Evolutionary conservation across 2,113 vertebrate species (phyloP).

Genomic region (Cynoglossus semilaevis): DNA sequence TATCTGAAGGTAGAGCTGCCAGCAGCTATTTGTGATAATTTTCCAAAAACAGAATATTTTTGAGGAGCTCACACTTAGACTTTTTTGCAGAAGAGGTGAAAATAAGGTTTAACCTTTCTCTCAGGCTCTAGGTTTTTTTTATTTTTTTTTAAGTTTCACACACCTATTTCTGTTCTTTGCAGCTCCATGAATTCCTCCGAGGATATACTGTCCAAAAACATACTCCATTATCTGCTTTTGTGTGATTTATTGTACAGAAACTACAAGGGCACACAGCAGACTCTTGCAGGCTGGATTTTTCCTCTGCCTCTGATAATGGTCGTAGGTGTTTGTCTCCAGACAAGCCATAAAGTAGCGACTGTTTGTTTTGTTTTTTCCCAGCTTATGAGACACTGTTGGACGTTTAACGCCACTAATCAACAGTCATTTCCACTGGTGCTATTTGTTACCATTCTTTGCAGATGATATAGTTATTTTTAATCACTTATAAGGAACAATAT

Average conservation of each 20-base stretch:
- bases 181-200: not conserved
- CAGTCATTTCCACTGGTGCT: too few species aligned
- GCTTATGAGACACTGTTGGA: too few species aligned
- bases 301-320: not conserved
- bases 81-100: not conserved
- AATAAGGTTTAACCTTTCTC: not conserved
- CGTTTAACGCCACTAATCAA: too few species aligned
- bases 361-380: too few species aligned
- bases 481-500: too few species aligned
- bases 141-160: not conserved
- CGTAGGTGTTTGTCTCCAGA: not conserved
- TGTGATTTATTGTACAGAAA: not conserved
- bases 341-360: not conserved
- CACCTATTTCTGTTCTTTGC: not conserved
- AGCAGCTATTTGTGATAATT: not conserved
- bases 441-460: too few species aligned
- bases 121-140: too few species aligned
- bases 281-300: not conserved
- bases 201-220: not conserved
- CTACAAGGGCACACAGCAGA: constrained; percentile 2
- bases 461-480: too few species aligned
- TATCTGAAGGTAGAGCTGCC: not conserved
- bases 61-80: too few species aligned
- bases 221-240: not conserved
- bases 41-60: not conserved